Base-by-base conservation (phyloP, 2,888 invertebrate genomes). In the Plusia festucae region DNA sequence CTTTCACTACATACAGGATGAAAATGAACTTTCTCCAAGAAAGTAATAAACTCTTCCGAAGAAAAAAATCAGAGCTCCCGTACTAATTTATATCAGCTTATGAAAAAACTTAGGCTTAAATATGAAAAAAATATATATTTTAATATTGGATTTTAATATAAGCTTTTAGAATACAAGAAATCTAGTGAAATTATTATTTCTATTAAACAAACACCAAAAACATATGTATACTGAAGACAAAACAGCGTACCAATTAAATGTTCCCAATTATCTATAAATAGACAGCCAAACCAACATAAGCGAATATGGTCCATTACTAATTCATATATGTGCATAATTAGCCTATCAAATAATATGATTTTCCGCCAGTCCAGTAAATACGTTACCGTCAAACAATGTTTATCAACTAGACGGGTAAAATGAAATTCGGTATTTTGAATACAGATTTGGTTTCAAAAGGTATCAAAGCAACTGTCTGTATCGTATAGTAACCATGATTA, bases 241-340 rank as follows among this genome's bases (percentile, higher is more conserved):
- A 55, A 54, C 15, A 24, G 22, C 16, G 6, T 40, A 27, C 22
- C 40, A 34, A 65, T 49, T 32, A 46, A 65, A 62, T 40, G 20
- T 57, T 27, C 27, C 59, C 53, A 71, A 64, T 61, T 30, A 63
- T 54, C 53, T 53, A 44, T 15, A 55, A 75, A 64, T 53, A 53
- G 49, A 24, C 32, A 34, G 18, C 15, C 52, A 51, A 57, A 58
- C 24, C 22, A 58, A 78, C 40, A 70, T n/a, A 34, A 53, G 60
- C 54, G 20, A 46, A 20, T 20, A 40, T 27, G 30, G 52, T 57
- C 68, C 64, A 81, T 78, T 65, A 78, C 55, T 40, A 61, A 75
- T 78, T 74, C 68, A 71, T 75, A 34, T 64, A 75, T 76, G 71
- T 71, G 76, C 79, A 76, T 76, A 76, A 76, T 76, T 74, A 78